Percentiles rank a stretch among this genome's conserved stretches.
These are phyloP conservation scores for Trichogramma evanescens DNA, from an alignment of 2,888 invertebrate genomes.

Conservation along the genomic window DNA sequence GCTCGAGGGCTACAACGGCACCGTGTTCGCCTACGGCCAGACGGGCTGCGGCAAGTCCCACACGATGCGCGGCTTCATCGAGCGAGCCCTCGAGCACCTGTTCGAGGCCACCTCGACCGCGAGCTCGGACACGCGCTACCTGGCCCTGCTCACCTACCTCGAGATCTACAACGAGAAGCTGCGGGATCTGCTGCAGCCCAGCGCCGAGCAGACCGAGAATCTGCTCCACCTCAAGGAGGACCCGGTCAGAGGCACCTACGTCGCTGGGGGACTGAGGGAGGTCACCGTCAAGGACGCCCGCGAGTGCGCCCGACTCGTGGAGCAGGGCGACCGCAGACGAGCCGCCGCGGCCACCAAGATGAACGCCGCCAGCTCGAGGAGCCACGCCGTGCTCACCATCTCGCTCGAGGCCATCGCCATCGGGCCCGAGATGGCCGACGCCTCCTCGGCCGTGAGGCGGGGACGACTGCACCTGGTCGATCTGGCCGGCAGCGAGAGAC, in stretches of 20 bases:
- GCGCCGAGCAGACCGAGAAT: constrained; percentile 48
- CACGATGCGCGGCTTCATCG: constrained; percentile 71
- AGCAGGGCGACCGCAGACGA: constrained; percentile 70
- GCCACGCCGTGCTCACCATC: constrained; percentile 82
- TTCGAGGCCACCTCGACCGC: constrained; percentile 78
- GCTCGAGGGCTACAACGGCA: constrained; percentile 86
- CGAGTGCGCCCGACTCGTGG: constrained; percentile 71
- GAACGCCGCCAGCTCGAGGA: constrained; percentile 80
- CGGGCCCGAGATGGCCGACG: constrained; percentile 37
- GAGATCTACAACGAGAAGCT: constrained; percentile 84
- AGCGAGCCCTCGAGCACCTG: constrained; percentile 78
- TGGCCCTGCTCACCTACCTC: constrained; percentile 71
- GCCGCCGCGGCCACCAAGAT: constrained; percentile 80
- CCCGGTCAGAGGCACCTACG: constrained; percentile 59
- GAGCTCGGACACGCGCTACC: constrained; percentile 54
- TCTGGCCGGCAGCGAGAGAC: constrained; percentile 81
- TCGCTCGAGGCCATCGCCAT: constrained; percentile 72
- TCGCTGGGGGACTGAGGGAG: constrained; percentile 51
- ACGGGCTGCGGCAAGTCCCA: constrained; percentile 88
- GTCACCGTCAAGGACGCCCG: constrained; percentile 63
- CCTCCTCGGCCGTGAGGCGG: constrained; percentile 52
- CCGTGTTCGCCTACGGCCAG: constrained; percentile 89
- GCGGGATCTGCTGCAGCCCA: constrained; percentile 58
- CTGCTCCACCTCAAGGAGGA: constrained; percentile 54
- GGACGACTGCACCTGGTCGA: constrained; percentile 83